Percentiles rank a stretch among this genome's conserved stretches.
Conservation (phyloP, 2,797 vertebrate genomes). For the Hippocampus kuda region DNA sequence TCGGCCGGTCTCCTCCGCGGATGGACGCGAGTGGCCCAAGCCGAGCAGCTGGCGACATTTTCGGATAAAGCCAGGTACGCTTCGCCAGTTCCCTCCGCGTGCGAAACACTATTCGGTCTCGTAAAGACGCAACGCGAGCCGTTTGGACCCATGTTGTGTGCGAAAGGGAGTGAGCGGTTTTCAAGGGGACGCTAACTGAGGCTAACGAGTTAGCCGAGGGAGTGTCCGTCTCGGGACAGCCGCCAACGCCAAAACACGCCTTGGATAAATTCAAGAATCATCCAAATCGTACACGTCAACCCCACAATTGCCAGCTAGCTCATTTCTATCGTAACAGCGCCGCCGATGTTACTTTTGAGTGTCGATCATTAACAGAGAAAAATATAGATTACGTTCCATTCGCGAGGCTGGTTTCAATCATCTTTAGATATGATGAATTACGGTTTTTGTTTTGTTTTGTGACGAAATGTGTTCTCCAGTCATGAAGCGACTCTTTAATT, state of each 20-base stretch:
- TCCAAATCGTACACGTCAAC: not conserved
- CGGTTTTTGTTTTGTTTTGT: no score
- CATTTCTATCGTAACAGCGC: not conserved
- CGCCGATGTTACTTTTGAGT: not conserved
- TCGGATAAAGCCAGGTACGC: not conserved
- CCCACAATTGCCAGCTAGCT: no score
- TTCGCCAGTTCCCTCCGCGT: not conserved
- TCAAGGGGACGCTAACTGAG: not conserved
- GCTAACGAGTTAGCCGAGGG: constrained; percentile 2
- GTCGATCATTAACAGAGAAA: no score
- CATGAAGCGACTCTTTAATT: not conserved
- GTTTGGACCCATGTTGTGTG: not conserved
- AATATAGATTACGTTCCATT: not conserved
- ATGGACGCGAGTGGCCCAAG: not conserved
- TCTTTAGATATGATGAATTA: not conserved
- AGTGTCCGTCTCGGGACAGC: constrained; percentile 11
- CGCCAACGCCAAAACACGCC: constrained; percentile 37
- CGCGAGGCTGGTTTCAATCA: not conserved
- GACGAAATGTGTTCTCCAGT: not conserved
- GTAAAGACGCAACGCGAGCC: no score
- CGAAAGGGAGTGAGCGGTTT: not conserved
- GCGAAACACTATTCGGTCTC: no score
- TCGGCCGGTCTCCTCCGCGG: not conserved
- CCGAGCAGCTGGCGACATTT: not conserved
- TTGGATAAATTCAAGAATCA: not conserved